Conservation (phyloP, 2,888 invertebrate species). For the Apamea anceps region DNA sequence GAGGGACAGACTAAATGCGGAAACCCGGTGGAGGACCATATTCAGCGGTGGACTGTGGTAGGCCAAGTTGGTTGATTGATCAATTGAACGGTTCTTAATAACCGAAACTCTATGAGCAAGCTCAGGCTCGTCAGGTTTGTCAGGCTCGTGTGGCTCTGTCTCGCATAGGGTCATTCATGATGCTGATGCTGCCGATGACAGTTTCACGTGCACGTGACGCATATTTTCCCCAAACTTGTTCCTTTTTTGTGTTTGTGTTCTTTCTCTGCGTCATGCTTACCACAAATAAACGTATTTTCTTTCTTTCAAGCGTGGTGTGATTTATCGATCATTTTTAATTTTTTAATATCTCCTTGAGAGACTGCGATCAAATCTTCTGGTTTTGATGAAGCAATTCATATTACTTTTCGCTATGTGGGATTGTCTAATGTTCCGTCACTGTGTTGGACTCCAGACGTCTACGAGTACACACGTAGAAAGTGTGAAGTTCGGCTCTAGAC, state of each 20-base stretch:
- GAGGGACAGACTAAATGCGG: background rate
- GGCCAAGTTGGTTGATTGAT: background rate
- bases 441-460: background rate
- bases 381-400: background rate
- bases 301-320: background rate
- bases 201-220: too few species aligned
- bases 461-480: background rate
- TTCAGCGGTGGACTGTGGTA: background rate
- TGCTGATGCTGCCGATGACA: too few species aligned
- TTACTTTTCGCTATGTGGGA: background rate
- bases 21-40: accelerated
- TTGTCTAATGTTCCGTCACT: background rate
- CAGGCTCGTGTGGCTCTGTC: too few species aligned
- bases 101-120: background rate
- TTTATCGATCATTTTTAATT: background rate
- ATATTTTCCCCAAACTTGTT: too few species aligned
- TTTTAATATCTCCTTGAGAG: background rate
- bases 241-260: too few species aligned
- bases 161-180: too few species aligned
- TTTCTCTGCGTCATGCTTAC: too few species aligned
- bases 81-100: background rate
- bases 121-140: too few species aligned
- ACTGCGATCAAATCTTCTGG: background rate
- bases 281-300: too few species aligned
- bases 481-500: background rate